Base-by-base conservation (phyloP, 2,888 invertebrate species). In the Cheilosia soror region DNA sequence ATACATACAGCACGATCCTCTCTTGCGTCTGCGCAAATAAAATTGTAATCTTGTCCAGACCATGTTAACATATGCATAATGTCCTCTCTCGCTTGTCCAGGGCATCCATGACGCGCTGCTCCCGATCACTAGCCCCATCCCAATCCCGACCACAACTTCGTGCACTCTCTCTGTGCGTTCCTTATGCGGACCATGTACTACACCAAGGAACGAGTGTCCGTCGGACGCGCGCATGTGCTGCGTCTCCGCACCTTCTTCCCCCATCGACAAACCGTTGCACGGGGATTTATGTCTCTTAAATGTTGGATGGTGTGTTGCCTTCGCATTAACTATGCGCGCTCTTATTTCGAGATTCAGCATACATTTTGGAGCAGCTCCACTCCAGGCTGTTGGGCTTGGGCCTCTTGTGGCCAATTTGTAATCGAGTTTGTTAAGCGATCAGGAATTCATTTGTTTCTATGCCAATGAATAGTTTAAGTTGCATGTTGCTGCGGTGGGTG, bases 31-130 rank as follows among this genome's bases (percentile, higher is more conserved):
- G 60, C 20, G 51, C 71, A 80, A 84, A 84, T 84, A 80, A 80
- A 65, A 84, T 75, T 84, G 84, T 84, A 84, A 87, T 87, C 79
- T 81, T 87, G 83, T 87, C 58, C 87, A 72, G 79, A 47, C 81
- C 69, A 73, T 87, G 87, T 87, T 87, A 84, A 87, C 87, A 87
- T 82, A 87, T 87, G 87, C 84, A 87, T 73, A 87, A 79, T 81
- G 72, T 87, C 84, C 81, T 76, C 84, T 78, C 75, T 65, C 44
- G 62, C 78, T 78, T 60, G 62, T 76, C 65, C 60, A 7, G 2
- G 62, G 60, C 71, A 62, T 49, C 57, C 75, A 79, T 76, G 66
- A 81, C 44, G 55, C 33, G 69, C 44, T 25, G 49, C 65, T 47
- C 40, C 11, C 37, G 37, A 37, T 11, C 27, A 58, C 44, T 51